Evolutionary conservation across 2,888 invertebrate species (phyloP).

Genomic region (Andrena fulva): DNA sequence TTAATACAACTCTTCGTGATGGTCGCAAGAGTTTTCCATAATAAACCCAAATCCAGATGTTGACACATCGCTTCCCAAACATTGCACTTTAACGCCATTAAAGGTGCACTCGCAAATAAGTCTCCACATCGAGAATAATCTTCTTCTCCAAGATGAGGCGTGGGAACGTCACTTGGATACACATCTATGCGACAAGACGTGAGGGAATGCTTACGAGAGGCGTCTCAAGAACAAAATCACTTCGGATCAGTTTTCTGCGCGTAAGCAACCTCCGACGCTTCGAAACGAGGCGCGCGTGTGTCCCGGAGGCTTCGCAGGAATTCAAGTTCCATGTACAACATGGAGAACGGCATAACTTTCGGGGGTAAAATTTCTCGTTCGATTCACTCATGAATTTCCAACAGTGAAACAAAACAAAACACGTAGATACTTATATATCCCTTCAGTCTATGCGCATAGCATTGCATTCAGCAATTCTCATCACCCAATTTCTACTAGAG

Average conservation of each 20-base stretch:
- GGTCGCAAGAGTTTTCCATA: slow-evolving; percentile 24
- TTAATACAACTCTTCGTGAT: slow-evolving; percentile 35
- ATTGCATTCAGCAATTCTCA: slow-evolving; percentile 61
- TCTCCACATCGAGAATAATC: slow-evolving; percentile 42
- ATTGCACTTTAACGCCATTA: slow-evolving; percentile 56
- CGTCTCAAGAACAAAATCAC: slow-evolving; percentile 49
- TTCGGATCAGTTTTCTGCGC: slow-evolving; percentile 26
- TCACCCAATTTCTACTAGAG: slow-evolving; percentile 63
- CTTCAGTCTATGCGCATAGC: slow-evolving; percentile 61
- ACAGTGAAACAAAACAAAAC: slow-evolving; percentile 38
- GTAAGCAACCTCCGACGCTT: slow-evolving; percentile 21
- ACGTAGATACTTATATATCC: slow-evolving; percentile 13
- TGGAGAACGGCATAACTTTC: slow-evolving; percentile 20
- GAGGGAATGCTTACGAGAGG: slow-evolving; percentile 46
- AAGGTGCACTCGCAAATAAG: slow-evolving; percentile 43
- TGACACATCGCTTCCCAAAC: slow-evolving; percentile 50
- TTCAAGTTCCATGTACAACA: slow-evolving; percentile 33
- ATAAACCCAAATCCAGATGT: slow-evolving; percentile 62
- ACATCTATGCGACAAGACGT: slow-evolving; percentile 54
- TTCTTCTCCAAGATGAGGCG: slow-evolving; percentile 49
- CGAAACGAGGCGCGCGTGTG: no score
- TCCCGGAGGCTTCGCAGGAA: background rate
- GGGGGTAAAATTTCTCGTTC: slow-evolving; percentile 27
- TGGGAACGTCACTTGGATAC: slow-evolving; percentile 60
- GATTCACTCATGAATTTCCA: slow-evolving; percentile 21